Conservation (phyloP, 64 coral and sea anemone species). For the Pocillopora verrucosa region DNA sequence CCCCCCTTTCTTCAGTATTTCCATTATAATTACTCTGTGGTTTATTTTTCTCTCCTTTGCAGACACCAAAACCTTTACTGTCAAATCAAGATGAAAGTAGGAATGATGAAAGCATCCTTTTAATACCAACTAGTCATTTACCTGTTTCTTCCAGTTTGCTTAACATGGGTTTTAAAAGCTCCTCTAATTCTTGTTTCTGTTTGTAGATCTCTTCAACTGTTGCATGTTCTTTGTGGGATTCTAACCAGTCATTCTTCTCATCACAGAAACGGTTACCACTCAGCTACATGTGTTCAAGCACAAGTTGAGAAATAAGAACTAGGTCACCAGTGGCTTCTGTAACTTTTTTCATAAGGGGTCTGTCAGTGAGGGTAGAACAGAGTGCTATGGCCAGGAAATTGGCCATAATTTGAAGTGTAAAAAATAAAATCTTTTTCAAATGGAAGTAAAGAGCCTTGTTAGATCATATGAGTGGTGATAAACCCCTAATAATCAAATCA, state of each 20-base stretch:
- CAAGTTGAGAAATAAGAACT: too few species aligned
- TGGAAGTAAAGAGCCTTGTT: too few species aligned
- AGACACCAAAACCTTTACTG: too few species aligned
- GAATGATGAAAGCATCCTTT: too few species aligned
- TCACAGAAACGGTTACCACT: constrained; percentile 94
- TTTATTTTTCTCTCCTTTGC: too few species aligned
- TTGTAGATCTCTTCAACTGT: constrained; percentile 80
- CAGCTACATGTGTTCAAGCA: constrained; percentile 20
- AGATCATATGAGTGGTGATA: too few species aligned
- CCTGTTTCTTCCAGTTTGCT: constrained; percentile 87
- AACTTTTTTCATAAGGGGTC: too few species aligned
- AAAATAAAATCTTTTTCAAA: not conserved
- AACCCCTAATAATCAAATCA: too few species aligned
- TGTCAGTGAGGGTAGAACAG: not conserved
- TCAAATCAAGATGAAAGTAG: too few species aligned
- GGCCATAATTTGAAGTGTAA: not conserved
- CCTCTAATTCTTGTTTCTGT: constrained; percentile 80
- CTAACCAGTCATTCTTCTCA: constrained; percentile 90
- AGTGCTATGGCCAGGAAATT: not conserved
- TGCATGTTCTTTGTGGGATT: constrained; percentile 67
- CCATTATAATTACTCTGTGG: too few species aligned
- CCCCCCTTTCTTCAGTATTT: too few species aligned
- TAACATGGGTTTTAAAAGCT: constrained; percentile 75
- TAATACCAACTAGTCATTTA: not conserved
- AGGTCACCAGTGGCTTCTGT: too few species aligned